Base-by-base conservation (phyloP, 1,140 invertebrate species). In the Hyphantria cunea region DNA sequence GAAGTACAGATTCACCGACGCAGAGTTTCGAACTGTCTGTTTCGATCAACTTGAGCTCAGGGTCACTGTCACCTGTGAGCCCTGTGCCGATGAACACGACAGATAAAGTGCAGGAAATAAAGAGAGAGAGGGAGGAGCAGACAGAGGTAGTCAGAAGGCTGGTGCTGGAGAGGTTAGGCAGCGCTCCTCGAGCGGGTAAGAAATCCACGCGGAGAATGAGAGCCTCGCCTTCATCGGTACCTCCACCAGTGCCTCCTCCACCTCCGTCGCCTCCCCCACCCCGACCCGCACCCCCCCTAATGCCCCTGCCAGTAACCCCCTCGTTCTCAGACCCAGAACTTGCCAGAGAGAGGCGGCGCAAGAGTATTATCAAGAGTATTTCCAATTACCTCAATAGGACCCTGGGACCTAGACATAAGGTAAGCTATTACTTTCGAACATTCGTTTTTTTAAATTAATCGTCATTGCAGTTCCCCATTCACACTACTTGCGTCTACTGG, bases 281-380 rank as follows among this genome's bases (percentile, higher is more conserved):
- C 6, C 64, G 73, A 5, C 80, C 80, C 0, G 64, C 76, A 6
- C 76, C 72, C 0, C 79, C 82, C 0, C 71, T 74, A 32, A 72
- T 76, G 47, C 70, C 78, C 3, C 53, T 84, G 12, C 77, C 78
- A 6, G 78, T 87, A 25, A 73, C 78, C 6, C 66, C 84, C 12
- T 88, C 89, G 32, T 88, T 91, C 64, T 94, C 93, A 0, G 93
- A 94, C 85, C 93, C 93, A 5, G 93, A 94, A 83, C 78, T 94
- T 37, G 81, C 89, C 8, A 83, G 88, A 55, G 85, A 88, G 15
- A 82, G 85, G n/a, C 91, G 96, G 60, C 90, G 95, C 44, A 95
- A 95, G 76, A 96, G 96, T 82, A 94, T 97, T 41, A 97, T 97
- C 67, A 96, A 96, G 90, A 94, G 96, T 47, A 94, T 97, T 44